Base-by-base conservation (phyloP, 92 coral and sea anemone genomes). In the Isaurus tuberculatus region DNA sequence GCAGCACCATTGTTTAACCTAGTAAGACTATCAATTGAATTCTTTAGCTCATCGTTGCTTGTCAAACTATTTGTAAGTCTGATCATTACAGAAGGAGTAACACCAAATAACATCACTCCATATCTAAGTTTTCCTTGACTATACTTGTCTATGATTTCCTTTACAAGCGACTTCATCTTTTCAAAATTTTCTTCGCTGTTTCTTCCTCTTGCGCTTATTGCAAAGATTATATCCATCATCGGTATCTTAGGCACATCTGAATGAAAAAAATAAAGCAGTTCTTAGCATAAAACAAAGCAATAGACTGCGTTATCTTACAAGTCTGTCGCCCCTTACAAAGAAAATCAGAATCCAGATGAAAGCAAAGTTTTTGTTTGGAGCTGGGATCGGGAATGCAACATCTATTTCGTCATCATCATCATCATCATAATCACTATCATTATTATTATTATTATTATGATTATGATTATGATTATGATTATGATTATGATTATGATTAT, bases 111-210 rank as follows among this genome's bases (percentile, higher is more conserved):
- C 26, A 93, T 79, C 15, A 93, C 87, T 31, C 94, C 84, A 87
- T 90, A 93, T 72, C 89, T 86, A 69, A 93, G 74, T 75, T 88
- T 84, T 64, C 83, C 84, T 53, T 81, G 84, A 40, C 94, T 88
- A 64, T 91, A 93, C 67, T 85, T 78, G 43, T 87, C 85, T 37
- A 93, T 81, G 14, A 91, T 49, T 3, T 80, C 79, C 84, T 88
- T 86, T 17, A 94, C 89, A 58, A 91, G 60, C 61, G 85, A 89
- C 75, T 88, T 89, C 94, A 95, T 90, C 83, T 91, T 93, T 48
- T 78, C 80, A 43, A 95, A 94, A 79, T 88, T 91, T 40, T 70
- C 65, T 1, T 55, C 70, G 31, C 82, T 51, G 57, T 88, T 86
- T 22, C 85, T 66, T 17, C 87, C 92, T 55, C 90, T 83, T 26